phyloP scores from a whole-genome alignment of 2,888 invertebrate genomes.

The Xylota sylvarum region DNA sequence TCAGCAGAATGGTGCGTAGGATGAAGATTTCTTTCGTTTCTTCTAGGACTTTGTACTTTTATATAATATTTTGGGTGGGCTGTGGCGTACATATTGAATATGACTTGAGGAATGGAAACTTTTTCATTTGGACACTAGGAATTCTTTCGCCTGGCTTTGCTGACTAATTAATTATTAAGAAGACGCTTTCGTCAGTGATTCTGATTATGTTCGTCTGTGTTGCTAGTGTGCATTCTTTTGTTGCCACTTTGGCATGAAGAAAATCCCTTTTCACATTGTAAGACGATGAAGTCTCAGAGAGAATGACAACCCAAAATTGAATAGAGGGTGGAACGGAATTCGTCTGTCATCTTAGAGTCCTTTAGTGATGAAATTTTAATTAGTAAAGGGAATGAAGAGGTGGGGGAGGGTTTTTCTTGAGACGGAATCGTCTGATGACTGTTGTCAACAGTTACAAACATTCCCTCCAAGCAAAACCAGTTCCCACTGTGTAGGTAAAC shows the following conservation, averaged over 20 bases:
- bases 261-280: slow-evolving; percentile 20
- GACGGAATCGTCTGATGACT: too few relatives aligned
- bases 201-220: slow-evolving; percentile 36
- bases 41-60: background rate
- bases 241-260: slow-evolving; percentile 29
- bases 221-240: slow-evolving; percentile 57
- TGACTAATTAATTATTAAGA: slow-evolving; percentile 75
- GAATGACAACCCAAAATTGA: slow-evolving; percentile 14
- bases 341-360: slow-evolving; percentile 40
- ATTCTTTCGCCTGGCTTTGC: slow-evolving; percentile 26
- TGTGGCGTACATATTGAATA: slow-evolving; percentile 24
- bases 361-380: slow-evolving; percentile 56
- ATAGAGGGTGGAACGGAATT: slow-evolving; percentile 15
- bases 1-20: slow-evolving; percentile 58
- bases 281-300: slow-evolving; percentile 10
- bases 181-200: slow-evolving; percentile 66
- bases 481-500: background rate
- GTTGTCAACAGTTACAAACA: too few relatives aligned
- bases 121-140: slow-evolving; percentile 40
- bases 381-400: slow-evolving; percentile 6
- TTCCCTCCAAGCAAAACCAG: too few relatives aligned
- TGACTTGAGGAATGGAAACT: slow-evolving; percentile 44
- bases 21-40: slow-evolving; percentile 11
- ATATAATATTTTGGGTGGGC: background rate
- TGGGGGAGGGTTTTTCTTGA: too few relatives aligned